These are phyloP conservation scores for Staurois parvus DNA, from an alignment of 2,797 vertebrate species.

Conservation along the genomic window DNA sequence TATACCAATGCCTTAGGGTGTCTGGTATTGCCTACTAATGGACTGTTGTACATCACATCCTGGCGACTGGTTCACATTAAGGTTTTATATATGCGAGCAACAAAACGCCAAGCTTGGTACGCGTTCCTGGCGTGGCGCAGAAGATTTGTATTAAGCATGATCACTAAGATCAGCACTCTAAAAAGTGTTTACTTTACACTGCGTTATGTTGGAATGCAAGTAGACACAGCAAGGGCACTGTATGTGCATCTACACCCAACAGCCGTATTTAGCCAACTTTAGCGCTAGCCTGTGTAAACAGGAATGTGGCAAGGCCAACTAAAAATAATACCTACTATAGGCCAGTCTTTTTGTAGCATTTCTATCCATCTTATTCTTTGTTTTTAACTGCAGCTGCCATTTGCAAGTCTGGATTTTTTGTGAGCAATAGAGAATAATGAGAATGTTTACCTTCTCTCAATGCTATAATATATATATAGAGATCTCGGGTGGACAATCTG, in stretches of 20 bases:
- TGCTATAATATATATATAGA: too few relatives aligned
- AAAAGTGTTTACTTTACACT: neutral
- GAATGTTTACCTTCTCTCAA: neutral
- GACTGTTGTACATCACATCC: too few relatives aligned
- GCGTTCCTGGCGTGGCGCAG: neutral
- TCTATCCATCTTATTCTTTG: neutral
- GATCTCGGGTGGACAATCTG: neutral
- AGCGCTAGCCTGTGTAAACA: neutral
- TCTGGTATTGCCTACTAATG: too few relatives aligned
- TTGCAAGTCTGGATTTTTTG: neutral
- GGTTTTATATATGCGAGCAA: neutral
- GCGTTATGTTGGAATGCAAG: constrained; percentile 42
- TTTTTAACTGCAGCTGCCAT: neutral
- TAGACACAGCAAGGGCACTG: neutral
- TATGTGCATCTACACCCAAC: neutral
- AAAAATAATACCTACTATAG: too few relatives aligned
- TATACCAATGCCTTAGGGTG: too few relatives aligned
- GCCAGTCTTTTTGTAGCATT: too few relatives aligned
- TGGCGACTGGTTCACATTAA: neutral
- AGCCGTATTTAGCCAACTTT: neutral
- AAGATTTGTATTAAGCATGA: neutral
- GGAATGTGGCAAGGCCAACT: too few relatives aligned
- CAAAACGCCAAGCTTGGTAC: neutral
- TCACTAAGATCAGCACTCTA: neutral
- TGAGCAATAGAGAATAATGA: neutral